Base-by-base conservation (phyloP, 1,140 invertebrate genomes). In the Megalopta genalis region DNA sequence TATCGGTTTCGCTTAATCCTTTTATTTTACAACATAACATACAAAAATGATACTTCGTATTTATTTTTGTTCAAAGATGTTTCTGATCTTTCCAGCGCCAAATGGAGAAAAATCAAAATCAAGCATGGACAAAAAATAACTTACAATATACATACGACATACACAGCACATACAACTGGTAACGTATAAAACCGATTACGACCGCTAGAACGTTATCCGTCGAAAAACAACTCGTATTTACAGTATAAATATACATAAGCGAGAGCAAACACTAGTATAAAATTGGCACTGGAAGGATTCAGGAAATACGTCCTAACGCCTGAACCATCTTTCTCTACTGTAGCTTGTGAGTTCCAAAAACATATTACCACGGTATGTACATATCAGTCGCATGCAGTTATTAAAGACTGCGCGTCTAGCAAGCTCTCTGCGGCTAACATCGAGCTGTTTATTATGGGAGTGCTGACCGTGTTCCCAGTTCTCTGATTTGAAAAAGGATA, bases 401-500 rank as follows among this genome's bases (percentile, higher is more conserved):
- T 82, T 21, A 93, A 71, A 42, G 89, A 92, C 64, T 93, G 90
- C 14, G 91, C 88, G 71, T 93, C 92, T 62, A 91, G 79, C 59
- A 92, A 87, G 68, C 89, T 93, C 49, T 93, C 92, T 0, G 89
- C 90, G 79, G 89, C 86, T 10, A 92, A 83, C 49, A 91, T 90
- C 3, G 92, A 92, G 37, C 81, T 92, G 42, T 90, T 93, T 88
- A 93, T 92, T 42, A 93, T 91, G 0, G 92, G 91, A 0, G 92
- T 90, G 76, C 91, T 92, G 18, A 93, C 82, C 2, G 85, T 87
- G 39, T 88, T 89, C 1, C 88, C 89, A 3, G 89, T 87, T 54
- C 88, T 88, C 62, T 89, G 92, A 62, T 91, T 92, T n/a, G 91
- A 90, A 66, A 93, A 93, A 16, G 92, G 92, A 87, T 93, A 92